A percentile compares a stretch with the other conserved stretches of the same genome.
These are phyloP conservation scores for Acleris sparsana DNA, from an alignment of 2,888 invertebrate species.

Conservation along the genomic window DNA sequence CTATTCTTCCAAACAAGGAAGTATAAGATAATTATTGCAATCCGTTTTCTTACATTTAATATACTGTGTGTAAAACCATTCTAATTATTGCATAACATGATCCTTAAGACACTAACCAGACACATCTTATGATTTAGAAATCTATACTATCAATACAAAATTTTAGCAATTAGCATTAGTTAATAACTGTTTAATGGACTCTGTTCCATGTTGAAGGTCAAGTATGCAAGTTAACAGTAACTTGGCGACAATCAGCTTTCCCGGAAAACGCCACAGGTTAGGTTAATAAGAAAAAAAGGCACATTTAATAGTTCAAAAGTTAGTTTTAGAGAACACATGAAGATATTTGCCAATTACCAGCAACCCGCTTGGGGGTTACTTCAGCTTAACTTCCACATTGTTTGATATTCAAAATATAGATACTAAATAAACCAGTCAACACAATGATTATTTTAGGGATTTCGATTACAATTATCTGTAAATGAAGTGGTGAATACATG, in stretches of 20 bases:
- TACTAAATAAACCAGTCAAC: conserved; percentile 1
- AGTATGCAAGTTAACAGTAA: neutral
- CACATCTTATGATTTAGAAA: conserved; percentile 34
- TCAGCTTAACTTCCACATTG: neutral
- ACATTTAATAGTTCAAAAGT: neutral
- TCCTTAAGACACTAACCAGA: conserved; percentile 34
- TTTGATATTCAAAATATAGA: neutral
- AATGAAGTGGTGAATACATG: conserved; percentile 21
- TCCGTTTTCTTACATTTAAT: neutral
- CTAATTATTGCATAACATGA: conserved; percentile 34
- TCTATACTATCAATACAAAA: conserved; percentile 32
- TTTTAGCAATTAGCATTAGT: conserved; percentile 28
- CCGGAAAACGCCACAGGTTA: neutral
- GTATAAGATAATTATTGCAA: conserved; percentile 22
- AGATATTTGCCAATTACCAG: conserved; percentile 3
- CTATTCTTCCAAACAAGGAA: conserved; percentile 18
- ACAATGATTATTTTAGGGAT: conserved; percentile 3
- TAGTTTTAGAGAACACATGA: neutral
- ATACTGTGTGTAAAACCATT: neutral
- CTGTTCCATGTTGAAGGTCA: neutral
- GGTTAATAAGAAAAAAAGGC: neutral
- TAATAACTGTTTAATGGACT: neutral
- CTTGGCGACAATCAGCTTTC: too few species aligned
- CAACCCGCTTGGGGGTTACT: conserved; percentile 14
- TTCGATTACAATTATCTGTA: conserved; percentile 22